Evolutionary conservation across 2,888 invertebrate genomes (phyloP), one percentile per base, ranked within the genome.

Genomic region (Tetragonisca angustula): DNA sequence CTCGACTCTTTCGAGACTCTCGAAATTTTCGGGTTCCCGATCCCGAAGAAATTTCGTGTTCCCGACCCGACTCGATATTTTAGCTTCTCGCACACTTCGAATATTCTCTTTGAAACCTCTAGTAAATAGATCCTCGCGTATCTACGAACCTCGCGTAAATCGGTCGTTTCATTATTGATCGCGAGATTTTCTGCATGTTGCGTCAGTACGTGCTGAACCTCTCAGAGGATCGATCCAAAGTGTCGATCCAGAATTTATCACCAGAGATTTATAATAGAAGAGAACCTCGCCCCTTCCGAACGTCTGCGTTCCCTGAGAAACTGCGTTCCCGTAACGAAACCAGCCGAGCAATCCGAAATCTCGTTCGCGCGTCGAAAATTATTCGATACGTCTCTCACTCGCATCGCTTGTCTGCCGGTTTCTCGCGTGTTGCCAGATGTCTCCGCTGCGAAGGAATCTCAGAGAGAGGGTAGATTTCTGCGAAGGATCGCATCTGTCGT

Each of bases 401-500:
- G 19, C 61, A 19, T 11, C 19, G 27, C 24, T 50, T 74, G 68
- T 49, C 68, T 59, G 43, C 32, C 59, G 67, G 64, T 71, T 78
- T 52, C 61, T 78, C 71, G 61, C 64, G 77, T 80, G 70, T 82
- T 68, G 68, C 72, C 75, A 81, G 52, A 70, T 76, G 77, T 84
- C 73, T 81, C 76, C 56, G 70, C 74, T 68, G 75, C n/a, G 52
- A 65, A 15, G 65, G 78, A 85, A 87, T 83, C 82, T 85, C 69
- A 43, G 75, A 43, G n/a, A n/a, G 71, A 59, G 71, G 69, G 72
- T 71, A 78, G 85, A n/a, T 87, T 86, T 79, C 68, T 61, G 73
- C 56, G 80, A 50, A 65, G 56, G 61, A 69, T 36, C 74, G 79
- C 61, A 76, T 81, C 85, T 77, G 83, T 62, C 71, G 71, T 67